Base-by-base conservation (phyloP, 2,797 vertebrate genomes). In the Tinamus major region DNA sequence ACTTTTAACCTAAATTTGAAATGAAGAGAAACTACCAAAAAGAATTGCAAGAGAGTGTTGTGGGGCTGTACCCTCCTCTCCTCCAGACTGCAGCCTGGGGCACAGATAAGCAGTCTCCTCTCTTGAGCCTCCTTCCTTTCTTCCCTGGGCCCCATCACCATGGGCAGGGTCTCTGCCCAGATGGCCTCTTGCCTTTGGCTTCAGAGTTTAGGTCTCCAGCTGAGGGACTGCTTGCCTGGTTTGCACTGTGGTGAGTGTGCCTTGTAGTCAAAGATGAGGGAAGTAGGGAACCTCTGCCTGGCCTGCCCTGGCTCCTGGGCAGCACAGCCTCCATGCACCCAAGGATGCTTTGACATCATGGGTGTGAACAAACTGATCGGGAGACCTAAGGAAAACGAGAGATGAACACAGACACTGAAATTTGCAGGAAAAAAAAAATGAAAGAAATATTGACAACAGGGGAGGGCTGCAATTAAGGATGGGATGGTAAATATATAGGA, bases 141-240 rank as follows among this genome's bases (percentile, higher is more conserved):
- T 27, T 48, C 6, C 4, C 10, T 6, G 2, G 3, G 37, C 13
- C 1, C 1, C 0, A 46, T 26, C 5, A 20, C 21, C 9, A 20
- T 4, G 3, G 44, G 5, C 10, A 56, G 14, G 6, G 7, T 56
- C 24, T 51, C 42, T 63, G 23, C 4, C 24, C 8, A 35, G 6
- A 14, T 5, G 3, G 8, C 35, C 29, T 78, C 44, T 56, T 10
- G 7, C 14, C 4, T 78, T n/a, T 75, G 29, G 7, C 20, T 64
- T 58, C 33, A 65, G 6, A 20, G 19, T 59, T 62, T 83, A 53
- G 4, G 10, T 44, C 27, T 27, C 29, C n/a, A 70, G 27, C 49
- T 64, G 6, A 35, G 18, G 46, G 27, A 56, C 0, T 27, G 24
- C 11, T n/a, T 42, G 11, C 18, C 23, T 85, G 9, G n/a, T 5